Conservation (phyloP, 2,113 vertebrate genomes). For the Thermophis baileyi region DNA sequence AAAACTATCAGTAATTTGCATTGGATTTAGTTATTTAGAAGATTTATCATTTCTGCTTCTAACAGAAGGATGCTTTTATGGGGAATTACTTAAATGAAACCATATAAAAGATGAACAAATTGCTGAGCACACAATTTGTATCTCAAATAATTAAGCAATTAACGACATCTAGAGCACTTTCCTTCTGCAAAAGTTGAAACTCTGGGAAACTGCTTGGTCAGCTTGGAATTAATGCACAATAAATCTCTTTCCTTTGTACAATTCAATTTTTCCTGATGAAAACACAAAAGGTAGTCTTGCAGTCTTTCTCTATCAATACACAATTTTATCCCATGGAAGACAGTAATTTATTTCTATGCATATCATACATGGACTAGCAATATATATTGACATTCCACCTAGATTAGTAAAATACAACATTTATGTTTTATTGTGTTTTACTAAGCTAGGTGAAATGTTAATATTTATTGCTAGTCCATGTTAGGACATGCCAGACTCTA, state of each 20-base stretch:
- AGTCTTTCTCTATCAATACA: slow-evolving; percentile 58
- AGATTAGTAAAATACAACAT: not conserved
- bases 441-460: not conserved
- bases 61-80: slow-evolving; percentile 55
- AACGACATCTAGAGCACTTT: slow-evolving; percentile 65
- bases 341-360: slow-evolving; percentile 63
- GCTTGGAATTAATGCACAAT: slow-evolving; percentile 63
- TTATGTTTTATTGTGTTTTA: not conserved
- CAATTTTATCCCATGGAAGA: slow-evolving; percentile 62
- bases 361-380: not conserved
- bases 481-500: not conserved
- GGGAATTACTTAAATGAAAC: slow-evolving; percentile 59
- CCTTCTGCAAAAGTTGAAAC: slow-evolving; percentile 66
- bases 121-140: slow-evolving; percentile 66
- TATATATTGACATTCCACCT: not conserved
- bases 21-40: slow-evolving; percentile 51
- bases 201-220: slow-evolving; percentile 73
- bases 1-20: slow-evolving; percentile 54
- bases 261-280: slow-evolving; percentile 63
- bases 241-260: slow-evolving; percentile 65
- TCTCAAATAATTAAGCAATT: slow-evolving; percentile 74
- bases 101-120: slow-evolving; percentile 62
- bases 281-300: slow-evolving; percentile 60
- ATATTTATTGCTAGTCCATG: not conserved
- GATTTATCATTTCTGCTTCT: slow-evolving; percentile 49